Conservation (phyloP, 53 echinoderm and acorn worm genomes). For the Arbacia lixula region DNA sequence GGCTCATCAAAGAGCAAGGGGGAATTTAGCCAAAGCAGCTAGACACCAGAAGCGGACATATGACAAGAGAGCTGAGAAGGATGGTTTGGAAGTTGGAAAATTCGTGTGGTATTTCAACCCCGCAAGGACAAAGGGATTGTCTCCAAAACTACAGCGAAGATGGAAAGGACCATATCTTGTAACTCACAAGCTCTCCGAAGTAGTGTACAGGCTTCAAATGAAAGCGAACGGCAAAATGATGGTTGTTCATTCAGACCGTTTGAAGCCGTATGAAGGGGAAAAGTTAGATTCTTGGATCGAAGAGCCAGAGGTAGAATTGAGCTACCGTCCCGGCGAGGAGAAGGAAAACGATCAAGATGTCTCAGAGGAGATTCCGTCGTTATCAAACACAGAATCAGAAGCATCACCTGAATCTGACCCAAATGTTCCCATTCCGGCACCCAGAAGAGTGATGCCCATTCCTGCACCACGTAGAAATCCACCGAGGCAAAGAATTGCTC, state of each 20-base stretch:
- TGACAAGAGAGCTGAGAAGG: neutral
- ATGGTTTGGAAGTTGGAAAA: conserved; percentile 3
- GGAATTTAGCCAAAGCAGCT: neutral
- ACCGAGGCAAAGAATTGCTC: too few relatives aligned
- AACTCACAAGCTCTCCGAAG: conserved; percentile 3
- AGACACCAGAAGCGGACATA: conserved; percentile 21
- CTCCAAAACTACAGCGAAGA: conserved; percentile 9
- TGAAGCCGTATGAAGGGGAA: conserved; percentile 28
- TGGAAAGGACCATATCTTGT: conserved; percentile 45
- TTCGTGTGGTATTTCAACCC: conserved; percentile 6
- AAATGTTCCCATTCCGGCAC: too few relatives aligned
- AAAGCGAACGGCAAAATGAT: neutral
- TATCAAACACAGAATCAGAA: too few relatives aligned
- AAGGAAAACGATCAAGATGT: too few relatives aligned
- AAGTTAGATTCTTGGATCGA: too few relatives aligned
- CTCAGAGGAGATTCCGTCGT: too few relatives aligned
- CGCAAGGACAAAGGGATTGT: conserved; percentile 16
- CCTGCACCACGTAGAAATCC: too few relatives aligned
- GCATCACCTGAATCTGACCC: too few relatives aligned
- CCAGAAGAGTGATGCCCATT: too few relatives aligned
- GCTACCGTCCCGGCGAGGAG: too few relatives aligned
- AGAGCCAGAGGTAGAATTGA: too few relatives aligned
- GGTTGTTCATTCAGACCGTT: conserved; percentile 38
- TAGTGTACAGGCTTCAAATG: conserved; percentile 3
- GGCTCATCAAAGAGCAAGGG: neutral